Evolutionary conservation across 2,888 invertebrate species (phyloP).

Genomic region (Pterostichus madidus): DNA sequence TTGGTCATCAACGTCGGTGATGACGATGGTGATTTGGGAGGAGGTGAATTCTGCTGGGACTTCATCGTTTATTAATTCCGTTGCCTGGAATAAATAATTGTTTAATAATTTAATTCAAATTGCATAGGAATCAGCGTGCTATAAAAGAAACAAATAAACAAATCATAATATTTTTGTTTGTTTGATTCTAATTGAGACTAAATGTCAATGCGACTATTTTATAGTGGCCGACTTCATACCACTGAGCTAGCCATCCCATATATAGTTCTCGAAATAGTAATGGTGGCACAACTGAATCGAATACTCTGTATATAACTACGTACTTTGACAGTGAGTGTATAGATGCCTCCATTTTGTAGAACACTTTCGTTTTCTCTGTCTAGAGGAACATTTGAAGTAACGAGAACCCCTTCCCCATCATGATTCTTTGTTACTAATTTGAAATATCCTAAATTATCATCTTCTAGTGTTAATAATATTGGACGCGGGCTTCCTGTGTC

Average conservation of each 20-base stretch:
- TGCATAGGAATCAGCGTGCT: no score
- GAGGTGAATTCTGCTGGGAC: slow-evolving; percentile 84
- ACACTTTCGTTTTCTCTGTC: slow-evolving; percentile 88
- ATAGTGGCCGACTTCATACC: no score
- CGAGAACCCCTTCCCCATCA: slow-evolving; percentile 79
- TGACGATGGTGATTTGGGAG: slow-evolving; percentile 86
- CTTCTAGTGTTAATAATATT: slow-evolving; percentile 84
- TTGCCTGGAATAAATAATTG: slow-evolving; percentile 78
- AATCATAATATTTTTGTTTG: no score
- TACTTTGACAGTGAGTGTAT: slow-evolving; percentile 83
- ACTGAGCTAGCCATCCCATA: no score
- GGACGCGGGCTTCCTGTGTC: slow-evolving; percentile 87
- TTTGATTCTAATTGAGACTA: no score
- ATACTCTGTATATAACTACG: no score
- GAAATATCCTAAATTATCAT: slow-evolving; percentile 85
- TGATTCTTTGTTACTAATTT: slow-evolving; percentile 80
- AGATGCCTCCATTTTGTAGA: slow-evolving; percentile 88
- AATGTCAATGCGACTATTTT: no score
- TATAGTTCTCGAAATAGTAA: no score
- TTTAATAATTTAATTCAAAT: no score
- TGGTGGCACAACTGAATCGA: no score
- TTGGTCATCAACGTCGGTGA: slow-evolving; percentile 89
- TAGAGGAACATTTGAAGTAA: slow-evolving; percentile 83
- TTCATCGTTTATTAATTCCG: slow-evolving; percentile 86
- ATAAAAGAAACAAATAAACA: no score